Evolutionary conservation across 2,797 vertebrate species (phyloP).

Genomic region (Nannoperca obscura): DNA sequence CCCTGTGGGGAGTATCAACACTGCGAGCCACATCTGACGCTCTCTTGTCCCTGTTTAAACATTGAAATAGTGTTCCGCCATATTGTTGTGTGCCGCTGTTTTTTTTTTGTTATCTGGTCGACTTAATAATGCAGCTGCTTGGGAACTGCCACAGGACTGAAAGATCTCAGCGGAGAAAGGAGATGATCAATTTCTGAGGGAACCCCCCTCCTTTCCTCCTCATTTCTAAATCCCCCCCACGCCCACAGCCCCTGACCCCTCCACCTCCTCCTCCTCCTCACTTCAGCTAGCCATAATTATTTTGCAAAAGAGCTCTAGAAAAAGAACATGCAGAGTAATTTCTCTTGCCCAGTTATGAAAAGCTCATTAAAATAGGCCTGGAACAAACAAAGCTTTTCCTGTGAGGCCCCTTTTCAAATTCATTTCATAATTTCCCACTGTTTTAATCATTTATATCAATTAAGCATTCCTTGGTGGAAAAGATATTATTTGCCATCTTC

Average conservation of each 20-base stretch:
- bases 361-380: slow-evolving; percentile 97
- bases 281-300: slow-evolving; percentile 89
- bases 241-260: slow-evolving; percentile 67
- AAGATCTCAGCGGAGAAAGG: slow-evolving; percentile 70
- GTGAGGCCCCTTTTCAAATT: slow-evolving; percentile 96
- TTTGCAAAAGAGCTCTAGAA: slow-evolving; percentile 90
- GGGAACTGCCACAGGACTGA: slow-evolving; percentile 72
- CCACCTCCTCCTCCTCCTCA: slow-evolving; percentile 81
- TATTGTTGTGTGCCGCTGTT: slow-evolving; percentile 69
- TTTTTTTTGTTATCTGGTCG: slow-evolving; percentile 49
- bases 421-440: slow-evolving; percentile 95
- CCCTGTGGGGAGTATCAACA: slow-evolving; percentile 80
- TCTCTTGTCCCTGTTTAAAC: slow-evolving; percentile 79
- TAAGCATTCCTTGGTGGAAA: slow-evolving; percentile 99
- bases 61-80: slow-evolving; percentile 73
- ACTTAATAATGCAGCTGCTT: slow-evolving; percentile 74
- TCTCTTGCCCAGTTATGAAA: slow-evolving; percentile 98
- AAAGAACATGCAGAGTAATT: slow-evolving; percentile 88
- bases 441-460: slow-evolving; percentile 99
- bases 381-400: slow-evolving; percentile 99
- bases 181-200: slow-evolving; percentile 77
- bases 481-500: slow-evolving; percentile 94
- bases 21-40: slow-evolving; percentile 71
- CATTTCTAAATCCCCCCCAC: not conserved
- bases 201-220: slow-evolving; percentile 48